Base-by-base conservation (phyloP, 2,888 invertebrate species). In the Aporophyla lueneburgensis region DNA sequence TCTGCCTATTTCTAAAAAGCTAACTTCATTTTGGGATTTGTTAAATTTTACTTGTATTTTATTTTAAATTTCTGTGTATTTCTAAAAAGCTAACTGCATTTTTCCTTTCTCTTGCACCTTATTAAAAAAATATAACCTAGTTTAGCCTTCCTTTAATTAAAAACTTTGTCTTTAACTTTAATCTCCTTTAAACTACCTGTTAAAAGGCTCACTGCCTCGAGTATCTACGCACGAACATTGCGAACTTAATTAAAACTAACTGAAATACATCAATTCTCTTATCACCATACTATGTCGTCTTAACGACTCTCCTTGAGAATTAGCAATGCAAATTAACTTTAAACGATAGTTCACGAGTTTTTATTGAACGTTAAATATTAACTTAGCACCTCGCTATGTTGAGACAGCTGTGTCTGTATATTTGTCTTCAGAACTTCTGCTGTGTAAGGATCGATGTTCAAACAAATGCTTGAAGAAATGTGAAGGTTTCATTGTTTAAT, bases 291-390 rank as follows among this genome's bases (percentile, higher is more conserved):
- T 43, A 70, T 58, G 46, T 66, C 54, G 46, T 58, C 61, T 71
- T 65, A 80, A 80, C 71, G 56, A 74, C 56, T 40, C 54, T 68
- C 71, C 84, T 80, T 68, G 71, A 80, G 14, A 43, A 74, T 84
- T 69, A 74, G 49, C 74, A 84, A 49, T 80, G 74, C 68, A 84
- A 80, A 82, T 82, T 71, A 69, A 69, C n/a, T 80, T 59, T 59
- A 73, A 74, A 66, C 61, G 74, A 74, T 68, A 61, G 46, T 68
- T 68, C 74, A 71, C 53, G 40, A 74, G 70, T 83, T 79, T 71
- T 71, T 74, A 80, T 84, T 68, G 7, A 65, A 63, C 43, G 10
- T 59, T 54, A 51, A 81, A 81, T 79, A 83, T 83, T 83, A 40
- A 59, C 66, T 62, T 49, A 51, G 61, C 67, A 53, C 46, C 33